Base-by-base conservation (phyloP, 2,888 invertebrate species). In the Pyrocoelia pectoralis region DNA sequence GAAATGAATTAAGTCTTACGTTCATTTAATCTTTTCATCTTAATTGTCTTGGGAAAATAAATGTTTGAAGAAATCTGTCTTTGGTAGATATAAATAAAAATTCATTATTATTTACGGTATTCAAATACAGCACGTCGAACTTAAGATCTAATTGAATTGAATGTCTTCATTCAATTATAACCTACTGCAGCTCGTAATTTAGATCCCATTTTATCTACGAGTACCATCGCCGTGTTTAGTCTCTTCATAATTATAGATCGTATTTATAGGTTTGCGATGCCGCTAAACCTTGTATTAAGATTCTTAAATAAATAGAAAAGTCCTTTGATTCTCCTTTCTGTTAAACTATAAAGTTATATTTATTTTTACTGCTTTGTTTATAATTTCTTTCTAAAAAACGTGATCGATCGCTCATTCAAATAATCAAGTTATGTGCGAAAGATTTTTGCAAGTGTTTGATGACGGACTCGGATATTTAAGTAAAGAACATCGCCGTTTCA, bases 21-120 rank as follows among this genome's bases (percentile, higher is more conserved):
- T 29, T 33, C 29, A 28, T 17, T 17, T 52, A 52, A 29, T 29
- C 29, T 52, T 8, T 38, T 52, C 33, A 52, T 52, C 52, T 52
- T 52, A 52, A 52, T 52, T 52, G 52, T 28, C 33, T n/a, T 33
- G 33, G 24, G 52, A 52, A 38, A 52, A 24, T 33, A 33, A 52
- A 33, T 33, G 5, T 46, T 43, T 3, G 13, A 13, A 43, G 15
- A 43, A 43, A 43, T 14, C 41, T 43, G 41, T 43, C 41, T 24
- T 24, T 18, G 15, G 17, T 46, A 13, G 13, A 17, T 17, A 46
- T 17, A 15, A n/a, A 46, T 18, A 46, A 46, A 46, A 46, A 18
- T 10, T 17, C 46, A n/a, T 17, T 46, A 46, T 46, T 46, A 46
- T 46, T 5, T 17, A 8, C 46, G 46, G n/a, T 33, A 33, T 33